Percentiles rank a stretch among this genome's conserved stretches.
Evolutionary conservation across 2,113 vertebrate genomes (phyloP).

Genomic region (Pao palembangensis): DNA sequence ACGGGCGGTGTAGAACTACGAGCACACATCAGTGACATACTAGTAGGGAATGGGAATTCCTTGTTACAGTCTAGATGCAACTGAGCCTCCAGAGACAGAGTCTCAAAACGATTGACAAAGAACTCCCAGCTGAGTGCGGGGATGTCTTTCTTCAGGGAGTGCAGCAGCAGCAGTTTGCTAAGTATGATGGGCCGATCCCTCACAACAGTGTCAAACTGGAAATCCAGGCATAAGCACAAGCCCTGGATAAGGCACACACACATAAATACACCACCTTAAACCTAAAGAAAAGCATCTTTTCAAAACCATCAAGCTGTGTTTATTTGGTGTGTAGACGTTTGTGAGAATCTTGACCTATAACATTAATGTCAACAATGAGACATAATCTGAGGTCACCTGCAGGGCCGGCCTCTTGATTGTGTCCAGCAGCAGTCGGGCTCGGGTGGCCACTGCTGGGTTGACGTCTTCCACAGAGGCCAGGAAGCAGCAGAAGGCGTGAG

Average conservation of each 20-base stretch:
- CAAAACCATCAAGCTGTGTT: not conserved
- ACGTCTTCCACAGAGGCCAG: conserved; percentile 96
- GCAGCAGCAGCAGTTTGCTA: conserved; percentile 93
- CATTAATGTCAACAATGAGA: not conserved
- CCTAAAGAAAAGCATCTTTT: not conserved
- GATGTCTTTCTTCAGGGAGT: conserved; percentile 93
- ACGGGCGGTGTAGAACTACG: not conserved
- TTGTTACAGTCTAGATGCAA: conserved; percentile 99
- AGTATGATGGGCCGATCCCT: conserved; percentile 95
- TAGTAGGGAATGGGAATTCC: conserved; percentile 98
- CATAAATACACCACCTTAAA: not conserved
- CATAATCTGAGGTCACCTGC: conserved; percentile 75
- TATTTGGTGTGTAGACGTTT: not conserved
- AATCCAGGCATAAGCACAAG: conserved; percentile 95
- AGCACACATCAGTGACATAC: conserved; percentile 70
- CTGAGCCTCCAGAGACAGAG: conserved; percentile 96
- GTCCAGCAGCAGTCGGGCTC: conserved; percentile 91
- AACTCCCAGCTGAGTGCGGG: conserved; percentile 99
- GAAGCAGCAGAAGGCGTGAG: conserved; percentile 97
- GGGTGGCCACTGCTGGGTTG: conserved; percentile 94
- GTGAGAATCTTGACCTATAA: not conserved
- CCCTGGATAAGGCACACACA: conserved; percentile 71
- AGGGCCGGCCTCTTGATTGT: conserved; percentile 93
- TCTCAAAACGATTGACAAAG: conserved; percentile 98
- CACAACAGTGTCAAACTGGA: conserved; percentile 98